Base-by-base conservation (phyloP, 2,113 vertebrate species). In the Tiliqua scincoides region DNA sequence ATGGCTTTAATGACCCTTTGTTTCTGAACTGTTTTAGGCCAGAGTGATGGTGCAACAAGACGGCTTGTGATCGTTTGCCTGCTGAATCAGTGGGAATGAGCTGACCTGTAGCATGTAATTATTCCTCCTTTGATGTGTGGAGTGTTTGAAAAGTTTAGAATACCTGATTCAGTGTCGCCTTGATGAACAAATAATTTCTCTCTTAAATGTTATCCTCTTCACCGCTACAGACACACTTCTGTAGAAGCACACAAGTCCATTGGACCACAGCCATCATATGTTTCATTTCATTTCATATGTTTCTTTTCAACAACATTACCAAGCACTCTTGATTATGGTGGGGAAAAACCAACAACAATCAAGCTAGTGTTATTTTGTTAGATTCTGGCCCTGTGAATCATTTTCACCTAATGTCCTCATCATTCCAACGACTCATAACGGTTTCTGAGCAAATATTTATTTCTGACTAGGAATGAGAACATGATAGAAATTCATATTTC, bases 101-200 rank as follows among this genome's bases (percentile, higher is more conserved):
- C 89, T 90, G 79, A 14, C 37, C 62, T 93, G 4, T 80, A 93
- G 93, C 71, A 89, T 82, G 83, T 88, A 91, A 92, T 94, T 88
- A 92, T 93, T 91, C 63, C 21, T 92, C 80, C 90, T 96, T 96
- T 96, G 95, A 93, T 96, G 84, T 95, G 76, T 93, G 84, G 12
- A 92, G 79, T 91, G 90, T 77, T 90, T 93, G 92, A 89, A 88
- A 90, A 3, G 17, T 84, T 89, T 92, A 88, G 89, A 77, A 89
- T 92, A 93, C 62, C 82, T 94, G 88, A 92, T 91, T 94, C 63
- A 91, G 91, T 68, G 85, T 88, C 82, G 37, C 32, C 57, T 85
- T 89, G 89, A 86, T 89, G 84, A 23, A 86, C 65, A 30, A 86
- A 71, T 82, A 85, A 63, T 86, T 83, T 92, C 76, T 90, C 77